Evolutionary conservation across 2,888 invertebrate species (phyloP), one percentile per base, ranked within the genome.

Genomic region (Pantelozetes paolii): DNA sequence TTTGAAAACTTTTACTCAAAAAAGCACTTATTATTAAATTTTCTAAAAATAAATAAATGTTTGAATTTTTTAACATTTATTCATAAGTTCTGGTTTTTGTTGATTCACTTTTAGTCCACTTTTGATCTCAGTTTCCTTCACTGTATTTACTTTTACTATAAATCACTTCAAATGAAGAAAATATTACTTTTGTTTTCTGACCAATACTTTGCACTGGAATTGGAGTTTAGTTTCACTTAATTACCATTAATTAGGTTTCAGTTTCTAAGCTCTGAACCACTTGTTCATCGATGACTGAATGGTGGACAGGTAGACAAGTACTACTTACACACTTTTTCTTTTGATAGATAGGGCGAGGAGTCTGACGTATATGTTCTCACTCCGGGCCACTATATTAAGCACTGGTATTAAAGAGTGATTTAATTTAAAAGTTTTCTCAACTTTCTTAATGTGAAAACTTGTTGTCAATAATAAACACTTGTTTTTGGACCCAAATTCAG

Each of bases 71-170:
- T 20, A 50, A 50, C 50, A 50, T 20, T 50, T 50, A 50, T 50
- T 50, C 50, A 50, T 50, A 20, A 50, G 50, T 50, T 50, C 50
- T 50, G 50, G 50, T 50, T 50, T n/a, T 50, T 50, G 50, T 50
- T 50, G 20, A 20, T 50, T 50, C 50, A 50, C 50, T 50, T 50
- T 20, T 50, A 50, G 6, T 50, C 50, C 50, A 50, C 20, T 50
- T 50, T 50, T 50, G 8, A 20, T 13, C 45, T 18, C n/a, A 2
- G n/a, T n/a, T 15, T 50, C 50, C 6, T 20, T 50, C 36, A 8
- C 36, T 50, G n/a, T 50, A n/a, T 20, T 3, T 50, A 45, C 45
- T 3, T 18, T 18, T 18, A n/a, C 50, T n/a, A n/a, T n/a, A n/a
- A n/a, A n/a, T 50, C n/a, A 8, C 20, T 50, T 50, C 20, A 50